Evolutionary conservation across 1,140 invertebrate genomes (phyloP).

Genomic region (Danaus melanippus): DNA sequence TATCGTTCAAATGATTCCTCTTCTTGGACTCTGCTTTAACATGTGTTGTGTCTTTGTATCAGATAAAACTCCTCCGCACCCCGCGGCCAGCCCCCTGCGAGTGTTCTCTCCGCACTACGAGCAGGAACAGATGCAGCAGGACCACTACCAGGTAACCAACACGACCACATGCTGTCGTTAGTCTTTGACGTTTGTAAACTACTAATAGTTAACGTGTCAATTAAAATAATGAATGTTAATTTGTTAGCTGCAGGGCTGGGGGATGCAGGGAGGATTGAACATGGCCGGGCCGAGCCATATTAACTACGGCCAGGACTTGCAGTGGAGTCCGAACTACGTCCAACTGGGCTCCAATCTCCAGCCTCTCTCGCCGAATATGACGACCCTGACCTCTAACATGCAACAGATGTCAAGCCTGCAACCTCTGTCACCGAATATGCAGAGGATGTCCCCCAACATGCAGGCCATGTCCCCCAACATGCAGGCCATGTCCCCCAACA

Average conservation of each 20-base stretch:
- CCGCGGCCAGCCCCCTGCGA: slow-evolving; percentile 28
- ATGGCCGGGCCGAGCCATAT: slow-evolving; percentile 23
- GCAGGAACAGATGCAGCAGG: slow-evolving; percentile 14
- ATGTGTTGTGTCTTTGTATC: slow-evolving; percentile 11
- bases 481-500: slow-evolving; percentile 15
- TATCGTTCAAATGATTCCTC: slow-evolving; percentile 1
- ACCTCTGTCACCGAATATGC: slow-evolving; percentile 17
- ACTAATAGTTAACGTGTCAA: neutral
- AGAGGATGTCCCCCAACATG: slow-evolving; percentile 19
- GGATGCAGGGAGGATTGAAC: slow-evolving; percentile 17
- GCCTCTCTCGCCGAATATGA: slow-evolving; percentile 1
- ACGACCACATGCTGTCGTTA: no score
- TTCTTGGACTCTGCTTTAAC: neutral
- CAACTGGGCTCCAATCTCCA: slow-evolving; percentile 21
- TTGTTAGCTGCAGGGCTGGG: slow-evolving; percentile 15
- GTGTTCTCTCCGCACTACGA: slow-evolving; percentile 26
- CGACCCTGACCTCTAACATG: slow-evolving; percentile 12
- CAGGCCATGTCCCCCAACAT: slow-evolving; percentile 18
- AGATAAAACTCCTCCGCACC: slow-evolving; percentile 40
- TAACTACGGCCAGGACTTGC: slow-evolving; percentile 25
- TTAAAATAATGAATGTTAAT: slow-evolving; percentile 7
- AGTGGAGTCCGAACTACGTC: slow-evolving; percentile 22
- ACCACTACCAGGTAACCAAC: slow-evolving; percentile 18
- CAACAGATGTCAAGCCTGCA: slow-evolving; percentile 11
- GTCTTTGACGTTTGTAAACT: no score